Evolutionary conservation across 2,888 invertebrate species (phyloP).

Genomic region (Cryptocheilus praepositus): DNA sequence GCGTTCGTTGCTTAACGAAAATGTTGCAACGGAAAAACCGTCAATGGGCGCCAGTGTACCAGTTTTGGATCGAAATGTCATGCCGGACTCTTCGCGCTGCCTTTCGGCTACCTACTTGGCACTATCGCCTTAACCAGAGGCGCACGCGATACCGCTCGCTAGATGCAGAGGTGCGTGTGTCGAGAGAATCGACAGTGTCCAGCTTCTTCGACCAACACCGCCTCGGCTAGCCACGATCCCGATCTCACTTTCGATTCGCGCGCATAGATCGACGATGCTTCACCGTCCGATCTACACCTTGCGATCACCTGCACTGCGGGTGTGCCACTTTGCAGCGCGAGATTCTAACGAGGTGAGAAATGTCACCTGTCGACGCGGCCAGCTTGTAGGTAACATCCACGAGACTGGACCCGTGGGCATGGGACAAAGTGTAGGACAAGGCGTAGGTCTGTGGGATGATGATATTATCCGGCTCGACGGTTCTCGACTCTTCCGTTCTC

Average conservation of each 20-base stretch:
- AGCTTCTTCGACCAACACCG: slow-evolving; percentile 22
- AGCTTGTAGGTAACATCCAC: no score
- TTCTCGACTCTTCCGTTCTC: no score
- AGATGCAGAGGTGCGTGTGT: not conserved
- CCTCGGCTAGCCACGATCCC: slow-evolving; percentile 36
- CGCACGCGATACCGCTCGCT: slow-evolving; percentile 10
- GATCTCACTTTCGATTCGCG: slow-evolving; percentile 64
- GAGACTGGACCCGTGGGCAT: no score
- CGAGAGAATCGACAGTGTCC: not conserved
- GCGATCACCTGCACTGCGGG: slow-evolving; percentile 29
- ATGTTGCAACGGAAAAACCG: no score
- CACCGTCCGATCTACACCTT: slow-evolving; percentile 40
- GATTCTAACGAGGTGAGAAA: slow-evolving; percentile 17
- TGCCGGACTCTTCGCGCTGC: slow-evolving; percentile 17
- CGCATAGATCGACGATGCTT: slow-evolving; percentile 38
- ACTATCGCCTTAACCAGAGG: slow-evolving; percentile 61
- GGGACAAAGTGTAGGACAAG: no score
- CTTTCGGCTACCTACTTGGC: slow-evolving; percentile 53
- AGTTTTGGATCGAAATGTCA: slow-evolving; percentile 31
- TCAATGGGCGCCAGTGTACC: no score
- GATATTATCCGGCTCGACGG: no score
- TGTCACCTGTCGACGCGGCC: not conserved
- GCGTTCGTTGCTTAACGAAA: no score
- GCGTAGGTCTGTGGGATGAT: no score
- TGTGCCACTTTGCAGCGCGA: slow-evolving; percentile 33